Conservation (phyloP, 2,888 invertebrate species). For the Eupithecia dodoneata region DNA sequence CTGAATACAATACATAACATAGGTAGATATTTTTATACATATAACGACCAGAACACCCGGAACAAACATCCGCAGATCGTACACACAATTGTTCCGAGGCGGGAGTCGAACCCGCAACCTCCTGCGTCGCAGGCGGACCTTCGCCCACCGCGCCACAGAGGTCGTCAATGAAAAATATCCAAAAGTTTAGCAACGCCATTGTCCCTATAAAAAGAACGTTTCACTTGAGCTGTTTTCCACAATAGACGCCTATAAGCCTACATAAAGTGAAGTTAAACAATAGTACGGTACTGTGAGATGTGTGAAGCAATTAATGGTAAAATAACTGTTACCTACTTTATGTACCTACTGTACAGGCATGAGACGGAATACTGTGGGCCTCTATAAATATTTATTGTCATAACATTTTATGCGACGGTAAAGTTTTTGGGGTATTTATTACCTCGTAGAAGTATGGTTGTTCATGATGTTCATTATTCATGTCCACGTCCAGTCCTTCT, state of each 20-base stretch:
- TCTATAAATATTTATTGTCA: neutral
- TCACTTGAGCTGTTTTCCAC: constrained; percentile 27
- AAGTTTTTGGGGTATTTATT: neutral
- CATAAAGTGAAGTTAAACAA: constrained; percentile 26
- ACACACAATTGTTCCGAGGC: too few relatives aligned
- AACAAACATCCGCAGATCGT: too few relatives aligned
- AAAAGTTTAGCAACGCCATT: constrained; percentile 17
- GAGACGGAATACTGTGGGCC: neutral
- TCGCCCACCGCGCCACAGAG: too few relatives aligned
- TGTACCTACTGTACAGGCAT: neutral
- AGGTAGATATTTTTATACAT: too few relatives aligned
- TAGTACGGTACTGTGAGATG: constrained; percentile 25
- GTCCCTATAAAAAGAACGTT: constrained; percentile 20
- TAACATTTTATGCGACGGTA: neutral
- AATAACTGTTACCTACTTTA: constrained; percentile 34
- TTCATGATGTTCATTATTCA: too few relatives aligned
- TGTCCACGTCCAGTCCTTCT: too few relatives aligned
- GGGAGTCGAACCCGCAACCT: too few relatives aligned
- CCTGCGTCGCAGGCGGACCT: too few relatives aligned
- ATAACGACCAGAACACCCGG: too few relatives aligned
- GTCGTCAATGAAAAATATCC: neutral
- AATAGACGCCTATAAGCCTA: constrained; percentile 21
- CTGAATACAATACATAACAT: too few relatives aligned
- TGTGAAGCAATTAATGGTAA: constrained; percentile 30
- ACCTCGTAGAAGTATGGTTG: too few relatives aligned